These are phyloP conservation scores for Spizaetus ornatus DNA, from an alignment of 2,113 vertebrate genomes.

Conservation along the genomic window DNA sequence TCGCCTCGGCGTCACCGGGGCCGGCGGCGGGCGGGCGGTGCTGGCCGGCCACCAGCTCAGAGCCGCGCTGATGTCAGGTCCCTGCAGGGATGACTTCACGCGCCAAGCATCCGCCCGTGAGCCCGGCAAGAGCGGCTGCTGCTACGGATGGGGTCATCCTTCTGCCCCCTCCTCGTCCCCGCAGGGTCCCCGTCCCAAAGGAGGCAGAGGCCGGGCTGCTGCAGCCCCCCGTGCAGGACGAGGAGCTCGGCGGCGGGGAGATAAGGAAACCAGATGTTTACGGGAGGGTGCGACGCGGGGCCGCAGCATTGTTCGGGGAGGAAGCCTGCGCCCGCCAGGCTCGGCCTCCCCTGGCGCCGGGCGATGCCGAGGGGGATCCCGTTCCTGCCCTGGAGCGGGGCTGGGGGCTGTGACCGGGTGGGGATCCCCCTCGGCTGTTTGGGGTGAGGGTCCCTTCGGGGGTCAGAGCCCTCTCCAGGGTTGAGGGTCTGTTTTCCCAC, in stretches of 20 bases:
- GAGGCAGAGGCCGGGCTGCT: not conserved
- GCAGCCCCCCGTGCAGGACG: not conserved
- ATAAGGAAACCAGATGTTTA: not conserved
- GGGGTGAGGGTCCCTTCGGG: not conserved
- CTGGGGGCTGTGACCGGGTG: too few species aligned
- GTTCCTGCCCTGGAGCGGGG: not conserved
- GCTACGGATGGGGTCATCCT: not conserved
- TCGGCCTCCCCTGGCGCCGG: rapidly evolving
- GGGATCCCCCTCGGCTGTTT: not conserved
- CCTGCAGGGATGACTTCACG: not conserved
- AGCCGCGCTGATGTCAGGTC: not conserved
- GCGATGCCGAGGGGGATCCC: not conserved
- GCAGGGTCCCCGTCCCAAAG: rapidly evolving
- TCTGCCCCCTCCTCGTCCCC: not conserved
- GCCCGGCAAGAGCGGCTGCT: not conserved
- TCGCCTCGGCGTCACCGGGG: not conserved
- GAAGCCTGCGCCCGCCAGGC: not conserved
- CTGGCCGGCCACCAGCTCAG: not conserved
- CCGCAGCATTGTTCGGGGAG: not conserved
- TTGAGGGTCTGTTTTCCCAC: not conserved
- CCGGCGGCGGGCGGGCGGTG: not conserved
- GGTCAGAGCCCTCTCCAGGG: not conserved
- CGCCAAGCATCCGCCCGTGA: not conserved
- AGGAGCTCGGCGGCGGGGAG: not conserved
- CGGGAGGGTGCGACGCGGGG: not conserved